phyloP scores from a whole-genome alignment of 1,140 invertebrate species.

The Bombus impatiens region DNA sequence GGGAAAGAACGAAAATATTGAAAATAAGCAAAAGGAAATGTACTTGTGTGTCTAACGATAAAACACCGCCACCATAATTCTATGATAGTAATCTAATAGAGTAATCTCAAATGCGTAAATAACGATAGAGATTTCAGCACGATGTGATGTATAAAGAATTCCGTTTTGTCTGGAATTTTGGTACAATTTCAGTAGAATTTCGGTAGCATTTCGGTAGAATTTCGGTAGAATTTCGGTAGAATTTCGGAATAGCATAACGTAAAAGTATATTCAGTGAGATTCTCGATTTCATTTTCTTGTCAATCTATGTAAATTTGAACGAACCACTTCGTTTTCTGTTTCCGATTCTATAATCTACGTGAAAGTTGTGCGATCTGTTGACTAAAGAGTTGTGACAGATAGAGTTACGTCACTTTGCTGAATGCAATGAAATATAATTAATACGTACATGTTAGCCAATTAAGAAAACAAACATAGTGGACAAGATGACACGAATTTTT shows the following conservation, averaged over 20 bases:
- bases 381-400: background rate
- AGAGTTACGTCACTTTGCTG: constrained; percentile 25
- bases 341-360: background rate
- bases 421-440: background rate
- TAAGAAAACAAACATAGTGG: background rate
- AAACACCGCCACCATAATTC: background rate
- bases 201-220: no score
- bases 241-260: background rate
- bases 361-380: background rate
- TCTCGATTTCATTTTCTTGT: background rate
- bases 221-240: no score
- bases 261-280: background rate
- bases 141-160: no score
- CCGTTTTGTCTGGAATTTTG: background rate
- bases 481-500: constrained; percentile 15
- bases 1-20: background rate
- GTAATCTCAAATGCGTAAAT: no score
- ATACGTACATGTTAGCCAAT: background rate
- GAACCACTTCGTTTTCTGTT: background rate
- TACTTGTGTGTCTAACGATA: background rate
- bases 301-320: no score
- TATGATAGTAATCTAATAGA: no score
- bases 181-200: no score
- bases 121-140: no score
- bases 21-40: background rate